These are phyloP conservation scores for Drosophila meridionalis DNA, from an alignment of 2,888 invertebrate species.

Conservation along the genomic window DNA sequence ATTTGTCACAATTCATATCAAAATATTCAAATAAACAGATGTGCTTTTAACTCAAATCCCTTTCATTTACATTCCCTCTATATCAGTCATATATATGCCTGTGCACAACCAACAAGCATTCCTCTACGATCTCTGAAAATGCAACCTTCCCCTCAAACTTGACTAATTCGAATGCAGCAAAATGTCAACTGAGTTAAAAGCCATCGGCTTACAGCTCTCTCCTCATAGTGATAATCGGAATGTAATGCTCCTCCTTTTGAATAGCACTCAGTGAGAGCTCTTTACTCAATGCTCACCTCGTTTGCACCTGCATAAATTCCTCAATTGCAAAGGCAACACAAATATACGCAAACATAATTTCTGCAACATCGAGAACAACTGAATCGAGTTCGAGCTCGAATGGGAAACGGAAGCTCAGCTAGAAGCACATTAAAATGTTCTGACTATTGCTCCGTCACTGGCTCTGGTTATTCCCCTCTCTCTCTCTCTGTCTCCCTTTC, in stretches of 20 bases:
- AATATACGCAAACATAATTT: constrained; percentile 18
- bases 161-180: background rate
- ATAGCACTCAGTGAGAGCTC: background rate
- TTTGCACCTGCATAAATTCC: constrained; percentile 41
- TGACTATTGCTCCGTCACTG: background rate
- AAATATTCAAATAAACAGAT: too few relatives aligned
- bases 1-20: too few relatives aligned
- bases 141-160: background rate
- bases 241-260: constrained; percentile 3
- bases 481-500: background rate
- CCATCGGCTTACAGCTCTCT: constrained; percentile 1
- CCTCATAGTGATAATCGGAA: constrained; percentile 3
- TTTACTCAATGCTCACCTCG: constrained; percentile 22
- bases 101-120: background rate
- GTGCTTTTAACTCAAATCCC: background rate
- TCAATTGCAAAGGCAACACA: constrained; percentile 10
- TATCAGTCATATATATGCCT: background rate
- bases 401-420: constrained; percentile 8
- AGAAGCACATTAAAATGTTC: constrained; percentile 2
- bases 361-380: constrained; percentile 22
- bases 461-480: background rate
- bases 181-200: constrained; percentile 1
- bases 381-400: constrained; percentile 30
- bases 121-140: background rate
- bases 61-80: background rate